Evolutionary conservation across 2,797 vertebrate species (phyloP), one percentile per base, ranked within the genome.

Genomic region (Buceros bicornis): DNA sequence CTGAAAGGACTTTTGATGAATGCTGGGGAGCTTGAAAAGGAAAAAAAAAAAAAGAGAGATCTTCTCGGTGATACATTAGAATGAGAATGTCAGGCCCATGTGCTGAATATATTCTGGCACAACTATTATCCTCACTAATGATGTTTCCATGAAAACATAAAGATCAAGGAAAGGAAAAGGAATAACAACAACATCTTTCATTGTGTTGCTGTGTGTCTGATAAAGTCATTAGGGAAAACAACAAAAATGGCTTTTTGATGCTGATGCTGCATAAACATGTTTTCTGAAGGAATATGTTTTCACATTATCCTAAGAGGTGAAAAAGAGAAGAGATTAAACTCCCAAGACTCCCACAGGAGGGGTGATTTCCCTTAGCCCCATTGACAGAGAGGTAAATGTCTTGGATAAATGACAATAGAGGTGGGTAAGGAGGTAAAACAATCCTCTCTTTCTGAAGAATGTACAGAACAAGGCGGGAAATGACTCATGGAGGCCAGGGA

Each of bases 241-340:
- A 88, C 95, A 94, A 98, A 40, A 98, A 98, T 97, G 93, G 28
- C 71, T 97, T 97, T 98, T 97, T 97, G 95, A 97, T 97, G 96
- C 89, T 97, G 97, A 97, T 97, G 91, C 47, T 97, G 94, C 92
- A 93, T 97, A 97, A 98, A 97, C 28, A 94, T 88, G 60, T 89
- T 97, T 98, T 97, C 91, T 84, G 37, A 83, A 96, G 82, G 96
- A 97, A 93, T 97, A 79, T 94, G 82, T 97, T 97, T 98, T 97
- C 94, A 90, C 82, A 86, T 72, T 82, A 96, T 95, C 66, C 88
- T 96, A 95, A 97, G 93, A 96, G 92, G 94, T 94, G 78, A 97
- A 93, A 97, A 88, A 89, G n/a, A 86, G n/a, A 29, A 42, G 61
- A 93, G 60, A 76, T 84, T 94, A 83, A 95, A 81, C 22, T 92